Evolutionary conservation across 2,797 vertebrate genomes (phyloP).

Genomic region (Parauchenoglanis ngamensis): DNA sequence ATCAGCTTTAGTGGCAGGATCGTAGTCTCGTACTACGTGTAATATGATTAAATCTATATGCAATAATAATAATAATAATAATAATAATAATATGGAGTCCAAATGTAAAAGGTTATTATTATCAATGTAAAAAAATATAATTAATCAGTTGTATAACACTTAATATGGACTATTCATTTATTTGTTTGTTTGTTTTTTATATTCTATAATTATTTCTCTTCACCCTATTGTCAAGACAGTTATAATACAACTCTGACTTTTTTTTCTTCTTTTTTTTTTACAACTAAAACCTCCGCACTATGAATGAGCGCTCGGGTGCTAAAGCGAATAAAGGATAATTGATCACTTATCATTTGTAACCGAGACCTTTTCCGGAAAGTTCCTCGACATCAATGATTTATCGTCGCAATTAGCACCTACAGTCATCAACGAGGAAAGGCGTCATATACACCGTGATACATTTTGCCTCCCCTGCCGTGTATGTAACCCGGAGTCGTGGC

Average conservation of each 20-base stretch:
- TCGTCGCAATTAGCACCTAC: conserved; percentile 53
- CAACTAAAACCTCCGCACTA: background rate
- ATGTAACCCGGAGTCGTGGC: background rate
- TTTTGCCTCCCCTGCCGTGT: too few species aligned
- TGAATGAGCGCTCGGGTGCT: conserved; percentile 33
- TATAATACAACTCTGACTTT: background rate
- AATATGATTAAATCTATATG: too few species aligned
- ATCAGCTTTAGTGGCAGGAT: conserved; percentile 31
- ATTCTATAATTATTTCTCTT: too few species aligned
- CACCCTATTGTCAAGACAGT: background rate
- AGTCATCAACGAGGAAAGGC: conserved; percentile 25
- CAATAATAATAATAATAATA: background rate
- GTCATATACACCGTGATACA: background rate
- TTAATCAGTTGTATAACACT: too few species aligned
- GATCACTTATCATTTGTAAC: conserved; percentile 47
- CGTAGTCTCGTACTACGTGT: conserved; percentile 21
- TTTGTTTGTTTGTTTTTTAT: too few species aligned
- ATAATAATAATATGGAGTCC: background rate
- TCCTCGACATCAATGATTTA: conserved; percentile 54
- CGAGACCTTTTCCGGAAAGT: conserved; percentile 49
- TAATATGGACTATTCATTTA: too few species aligned
- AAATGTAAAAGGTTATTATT: background rate
- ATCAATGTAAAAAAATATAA: too few species aligned
- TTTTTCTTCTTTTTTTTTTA: background rate
- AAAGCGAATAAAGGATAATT: conserved; percentile 42